Conservation (phyloP, 2,888 invertebrate genomes). For the Spatulosminthurus flaviceps region DNA sequence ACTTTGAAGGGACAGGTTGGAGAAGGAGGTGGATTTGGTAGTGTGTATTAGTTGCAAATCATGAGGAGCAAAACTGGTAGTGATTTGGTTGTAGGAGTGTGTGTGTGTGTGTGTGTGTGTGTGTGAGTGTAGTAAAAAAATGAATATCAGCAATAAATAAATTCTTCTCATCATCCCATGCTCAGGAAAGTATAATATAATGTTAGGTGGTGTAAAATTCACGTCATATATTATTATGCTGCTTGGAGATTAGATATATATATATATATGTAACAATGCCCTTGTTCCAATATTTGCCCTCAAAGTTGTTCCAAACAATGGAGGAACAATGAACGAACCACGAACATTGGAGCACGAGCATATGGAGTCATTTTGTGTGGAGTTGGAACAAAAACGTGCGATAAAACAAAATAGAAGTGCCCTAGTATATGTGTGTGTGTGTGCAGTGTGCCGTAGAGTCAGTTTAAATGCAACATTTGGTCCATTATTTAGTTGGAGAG, state of each 20-base stretch:
- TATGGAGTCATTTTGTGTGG: too few relatives aligned
- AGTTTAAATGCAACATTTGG: conserved; percentile 48
- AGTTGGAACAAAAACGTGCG: too few relatives aligned
- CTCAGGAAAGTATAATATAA: neutral
- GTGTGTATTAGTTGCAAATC: neutral
- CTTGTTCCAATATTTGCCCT: too few relatives aligned
- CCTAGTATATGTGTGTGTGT: too few relatives aligned
- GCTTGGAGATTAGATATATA: neutral
- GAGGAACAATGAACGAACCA: too few relatives aligned
- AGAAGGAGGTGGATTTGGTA: neutral
- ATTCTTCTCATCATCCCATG: neutral
- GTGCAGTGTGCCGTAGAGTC: conserved; percentile 6
- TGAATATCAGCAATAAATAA: neutral
- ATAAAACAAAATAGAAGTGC: too few relatives aligned
- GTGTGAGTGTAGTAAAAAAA: too few relatives aligned
- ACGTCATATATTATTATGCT: conserved; percentile 33
- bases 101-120: conserved; percentile 7
- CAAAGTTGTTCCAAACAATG: too few relatives aligned
- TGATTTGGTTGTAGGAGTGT: neutral
- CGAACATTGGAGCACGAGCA: too few relatives aligned
- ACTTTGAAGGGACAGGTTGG: neutral
- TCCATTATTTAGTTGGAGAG: conserved; percentile 45
- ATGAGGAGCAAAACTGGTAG: neutral
- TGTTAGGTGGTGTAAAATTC: neutral
- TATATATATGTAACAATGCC: too few relatives aligned